phyloP scores from a whole-genome alignment of 92 coral and sea anemone species.

The Epizoanthus rinbou region DNA sequence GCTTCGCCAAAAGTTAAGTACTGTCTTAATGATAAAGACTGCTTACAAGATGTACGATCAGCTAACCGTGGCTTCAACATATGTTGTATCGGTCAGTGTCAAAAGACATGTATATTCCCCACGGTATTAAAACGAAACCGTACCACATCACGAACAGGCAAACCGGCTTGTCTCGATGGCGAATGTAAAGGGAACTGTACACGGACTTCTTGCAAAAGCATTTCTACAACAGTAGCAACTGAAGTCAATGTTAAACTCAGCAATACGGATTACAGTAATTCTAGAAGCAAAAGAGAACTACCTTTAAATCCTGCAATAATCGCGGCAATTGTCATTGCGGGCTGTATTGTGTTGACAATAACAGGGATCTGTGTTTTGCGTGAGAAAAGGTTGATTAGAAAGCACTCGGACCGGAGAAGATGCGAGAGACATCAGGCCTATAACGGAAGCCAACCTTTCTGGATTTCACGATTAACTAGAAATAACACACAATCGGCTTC shows the following conservation, averaged over 20 bases:
- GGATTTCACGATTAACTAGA: constrained; percentile 42
- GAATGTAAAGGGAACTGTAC: constrained; percentile 1
- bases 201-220: neutral
- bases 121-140: neutral
- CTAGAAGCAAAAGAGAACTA: constrained; percentile 7
- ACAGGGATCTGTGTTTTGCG: constrained; percentile 35
- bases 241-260: neutral
- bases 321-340: constrained; percentile 40
- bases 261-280: neutral
- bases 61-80: constrained; percentile 16
- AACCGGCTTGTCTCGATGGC: constrained; percentile 1
- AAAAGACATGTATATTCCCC: neutral
- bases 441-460: constrained; percentile 11
- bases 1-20: neutral
- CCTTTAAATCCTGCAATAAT: constrained; percentile 31
- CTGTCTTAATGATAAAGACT: neutral
- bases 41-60: neutral
- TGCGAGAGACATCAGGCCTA: constrained; percentile 4
- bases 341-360: constrained; percentile 30
- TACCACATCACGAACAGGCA: constrained; percentile 1
- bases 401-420: constrained; percentile 19
- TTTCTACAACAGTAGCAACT: neutral
- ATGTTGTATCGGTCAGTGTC: constrained; percentile 20
- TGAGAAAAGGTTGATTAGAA: constrained; percentile 21
- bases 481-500: constrained; percentile 34